Conservation (phyloP, 2,113 vertebrate species). For the Embiotoca jacksoni region DNA sequence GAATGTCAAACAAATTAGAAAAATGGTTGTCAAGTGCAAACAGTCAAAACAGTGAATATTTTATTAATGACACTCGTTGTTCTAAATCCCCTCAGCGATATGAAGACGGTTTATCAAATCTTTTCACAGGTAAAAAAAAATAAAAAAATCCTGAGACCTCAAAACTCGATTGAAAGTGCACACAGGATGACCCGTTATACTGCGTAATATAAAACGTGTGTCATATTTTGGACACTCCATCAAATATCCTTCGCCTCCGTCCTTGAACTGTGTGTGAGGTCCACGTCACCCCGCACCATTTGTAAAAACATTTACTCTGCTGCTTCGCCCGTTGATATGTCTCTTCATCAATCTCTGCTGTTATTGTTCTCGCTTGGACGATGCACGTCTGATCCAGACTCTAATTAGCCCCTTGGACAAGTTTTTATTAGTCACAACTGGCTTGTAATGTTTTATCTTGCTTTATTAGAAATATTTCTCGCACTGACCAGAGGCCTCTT, state of each 20-base stretch:
- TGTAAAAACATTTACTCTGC: conserved; percentile 44
- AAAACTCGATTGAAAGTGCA: neutral
- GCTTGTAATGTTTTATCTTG: conserved; percentile 42
- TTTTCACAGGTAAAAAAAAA: no score
- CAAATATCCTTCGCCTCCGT: neutral
- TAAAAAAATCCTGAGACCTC: no score
- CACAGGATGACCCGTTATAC: neutral
- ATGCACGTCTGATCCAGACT: neutral
- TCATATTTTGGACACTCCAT: neutral
- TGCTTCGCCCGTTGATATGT: conserved; percentile 33
- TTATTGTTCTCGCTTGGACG: conserved; percentile 45
- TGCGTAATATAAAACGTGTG: neutral
- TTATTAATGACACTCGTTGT: no score
- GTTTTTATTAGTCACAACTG: conserved; percentile 52
- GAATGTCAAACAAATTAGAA: no score
- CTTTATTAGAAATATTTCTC: conserved; percentile 42
- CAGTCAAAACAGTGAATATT: no score
- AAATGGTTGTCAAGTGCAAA: no score
- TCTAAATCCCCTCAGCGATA: no score
- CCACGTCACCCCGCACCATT: conserved; percentile 2
- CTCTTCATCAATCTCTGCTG: conserved; percentile 45
- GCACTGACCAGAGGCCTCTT: conserved; percentile 1
- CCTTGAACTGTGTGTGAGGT: conserved; percentile 33
- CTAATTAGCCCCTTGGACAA: conserved; percentile 38
- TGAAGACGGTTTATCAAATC: no score